Conservation (phyloP, 2,888 invertebrate genomes). For the Elmis aenea region DNA sequence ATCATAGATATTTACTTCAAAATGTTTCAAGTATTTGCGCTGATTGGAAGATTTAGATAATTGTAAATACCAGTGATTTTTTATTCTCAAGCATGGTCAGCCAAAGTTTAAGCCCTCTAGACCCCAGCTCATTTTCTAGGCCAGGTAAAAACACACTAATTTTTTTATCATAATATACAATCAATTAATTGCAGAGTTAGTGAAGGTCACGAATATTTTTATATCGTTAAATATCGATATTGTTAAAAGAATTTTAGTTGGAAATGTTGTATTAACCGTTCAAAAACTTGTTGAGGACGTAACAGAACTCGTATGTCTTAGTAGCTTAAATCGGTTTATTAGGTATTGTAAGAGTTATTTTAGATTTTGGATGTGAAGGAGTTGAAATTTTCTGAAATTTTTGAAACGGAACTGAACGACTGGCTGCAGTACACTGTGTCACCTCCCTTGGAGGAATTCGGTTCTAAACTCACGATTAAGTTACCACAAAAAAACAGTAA, state of each 20-base stretch:
- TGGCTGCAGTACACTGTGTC: slow-evolving; percentile 52
- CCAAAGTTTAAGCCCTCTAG: background rate
- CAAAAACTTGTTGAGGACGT: slow-evolving; percentile 50
- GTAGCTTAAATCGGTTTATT: slow-evolving; percentile 6
- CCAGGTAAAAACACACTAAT: slow-evolving; percentile 1
- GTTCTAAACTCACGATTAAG: slow-evolving; percentile 67
- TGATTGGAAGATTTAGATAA: too few relatives aligned
- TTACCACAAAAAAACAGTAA: slow-evolving; percentile 50
- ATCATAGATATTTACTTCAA: too few relatives aligned
- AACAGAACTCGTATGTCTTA: slow-evolving; percentile 57
- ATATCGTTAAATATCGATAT: slow-evolving; percentile 69
- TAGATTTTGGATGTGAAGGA: slow-evolving; percentile 72
- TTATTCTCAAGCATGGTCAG: too few relatives aligned
- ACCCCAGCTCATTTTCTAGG: background rate
- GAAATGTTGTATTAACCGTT: slow-evolving; percentile 61
- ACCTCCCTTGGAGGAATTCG: slow-evolving; percentile 63
- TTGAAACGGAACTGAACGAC: slow-evolving; percentile 41
- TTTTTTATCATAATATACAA: slow-evolving; percentile 5
- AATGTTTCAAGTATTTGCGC: too few relatives aligned
- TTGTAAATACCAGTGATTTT: too few relatives aligned
- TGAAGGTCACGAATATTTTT: slow-evolving; percentile 59
- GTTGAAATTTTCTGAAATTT: slow-evolving; percentile 59
- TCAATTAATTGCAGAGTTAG: slow-evolving; percentile 53
- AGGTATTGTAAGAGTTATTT: slow-evolving; percentile 23
- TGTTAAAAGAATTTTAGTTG: slow-evolving; percentile 59